Evolutionary conservation across 2,113 vertebrate genomes (phyloP).

Genomic region (Sinocyclocheilus anophthalmus): DNA sequence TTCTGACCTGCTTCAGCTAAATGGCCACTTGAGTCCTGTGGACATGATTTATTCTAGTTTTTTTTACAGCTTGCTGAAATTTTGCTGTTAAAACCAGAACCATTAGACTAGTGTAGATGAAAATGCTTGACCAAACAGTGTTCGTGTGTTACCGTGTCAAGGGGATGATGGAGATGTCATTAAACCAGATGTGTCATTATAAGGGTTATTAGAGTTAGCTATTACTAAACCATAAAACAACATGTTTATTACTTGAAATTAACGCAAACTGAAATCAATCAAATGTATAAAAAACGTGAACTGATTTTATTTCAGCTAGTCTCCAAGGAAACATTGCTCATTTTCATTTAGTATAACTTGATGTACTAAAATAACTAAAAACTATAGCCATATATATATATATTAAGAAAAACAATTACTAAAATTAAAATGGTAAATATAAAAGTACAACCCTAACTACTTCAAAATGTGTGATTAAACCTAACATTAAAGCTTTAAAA

Average conservation of each 20-base stretch:
- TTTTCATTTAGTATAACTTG: background rate
- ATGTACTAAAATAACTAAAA: background rate
- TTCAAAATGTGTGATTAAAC: background rate
- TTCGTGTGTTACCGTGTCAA: background rate
- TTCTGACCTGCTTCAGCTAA: constrained; percentile 15
- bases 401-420: background rate
- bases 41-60: background rate
- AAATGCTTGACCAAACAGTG: background rate
- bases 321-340: background rate
- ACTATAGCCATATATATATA: background rate
- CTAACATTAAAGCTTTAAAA: too few species aligned
- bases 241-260: background rate
- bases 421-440: background rate
- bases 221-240: background rate
- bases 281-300: background rate
- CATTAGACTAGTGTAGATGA: background rate
- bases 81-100: background rate
- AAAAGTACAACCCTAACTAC: background rate
- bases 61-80: background rate
- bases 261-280: background rate
- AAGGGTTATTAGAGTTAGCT: background rate
- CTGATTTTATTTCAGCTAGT: background rate
- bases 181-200: background rate
- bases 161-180: background rate
- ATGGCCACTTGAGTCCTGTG: background rate